phyloP scores from a whole-genome alignment of 1,140 invertebrate genomes.

The Meloidogyne exigua region DNA sequence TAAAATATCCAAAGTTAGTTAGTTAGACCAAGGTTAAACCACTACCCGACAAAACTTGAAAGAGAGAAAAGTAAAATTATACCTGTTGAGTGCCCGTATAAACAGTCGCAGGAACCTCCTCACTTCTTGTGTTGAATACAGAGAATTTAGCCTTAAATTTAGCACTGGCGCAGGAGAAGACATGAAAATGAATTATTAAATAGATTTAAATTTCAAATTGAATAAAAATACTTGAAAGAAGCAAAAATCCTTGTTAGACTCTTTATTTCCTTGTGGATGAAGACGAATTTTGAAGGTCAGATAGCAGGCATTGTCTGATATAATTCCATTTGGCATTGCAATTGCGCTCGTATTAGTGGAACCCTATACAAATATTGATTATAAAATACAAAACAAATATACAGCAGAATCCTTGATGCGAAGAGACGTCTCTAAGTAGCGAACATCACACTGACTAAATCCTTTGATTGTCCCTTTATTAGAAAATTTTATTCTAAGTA shows the following conservation, averaged over 20 bases:
- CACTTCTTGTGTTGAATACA: slow-evolving; percentile 53
- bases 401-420: slow-evolving; percentile 48
- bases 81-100: slow-evolving; percentile 60
- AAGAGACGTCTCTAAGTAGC: slow-evolving; percentile 60
- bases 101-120: slow-evolving; percentile 61
- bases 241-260: slow-evolving; percentile 63
- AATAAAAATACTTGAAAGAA: slow-evolving; percentile 59
- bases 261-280: slow-evolving; percentile 63
- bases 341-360: background rate
- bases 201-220: slow-evolving; percentile 14
- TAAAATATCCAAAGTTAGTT: background rate
- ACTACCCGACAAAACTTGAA: background rate
- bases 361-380: slow-evolving; percentile 1
- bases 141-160: slow-evolving; percentile 59
- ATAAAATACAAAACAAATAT: slow-evolving; percentile 2
- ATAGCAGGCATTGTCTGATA: slow-evolving; percentile 17
- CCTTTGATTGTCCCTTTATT: slow-evolving; percentile 53
- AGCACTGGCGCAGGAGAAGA: slow-evolving; percentile 47
- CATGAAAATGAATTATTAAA: slow-evolving; percentile 28
- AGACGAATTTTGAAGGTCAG: slow-evolving; percentile 56
- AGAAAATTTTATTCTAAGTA: slow-evolving; percentile 28
- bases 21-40: background rate
- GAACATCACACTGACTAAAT: slow-evolving; percentile 58
- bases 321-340: slow-evolving; percentile 3
- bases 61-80: background rate